A percentile compares a stretch with the other conserved stretches of the same genome.
Evolutionary conservation across 2,888 invertebrate genomes (phyloP).

Genomic region (Lepidochitona cinerea): DNA sequence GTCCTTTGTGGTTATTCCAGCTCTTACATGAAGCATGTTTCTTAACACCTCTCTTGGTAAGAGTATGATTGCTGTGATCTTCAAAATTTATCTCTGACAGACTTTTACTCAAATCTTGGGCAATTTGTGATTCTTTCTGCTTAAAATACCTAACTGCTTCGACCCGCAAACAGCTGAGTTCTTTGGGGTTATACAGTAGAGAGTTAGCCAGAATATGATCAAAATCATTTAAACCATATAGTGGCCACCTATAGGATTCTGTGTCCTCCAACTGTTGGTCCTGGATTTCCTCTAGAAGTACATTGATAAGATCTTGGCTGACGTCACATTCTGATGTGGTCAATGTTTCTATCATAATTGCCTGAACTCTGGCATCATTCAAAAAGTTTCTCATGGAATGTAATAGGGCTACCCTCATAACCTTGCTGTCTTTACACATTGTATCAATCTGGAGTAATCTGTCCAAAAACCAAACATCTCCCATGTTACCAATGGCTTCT

Average conservation of each 20-base stretch:
- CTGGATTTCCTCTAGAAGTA: not conserved
- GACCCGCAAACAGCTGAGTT: not conserved
- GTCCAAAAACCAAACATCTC: not conserved
- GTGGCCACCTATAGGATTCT: not conserved
- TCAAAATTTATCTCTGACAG: not conserved
- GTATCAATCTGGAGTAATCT: not conserved
- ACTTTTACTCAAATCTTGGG: not conserved
- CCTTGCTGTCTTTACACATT: not conserved
- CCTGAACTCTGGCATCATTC: not conserved
- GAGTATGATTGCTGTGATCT: not conserved
- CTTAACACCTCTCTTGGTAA: not conserved
- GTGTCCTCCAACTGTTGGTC: not conserved
- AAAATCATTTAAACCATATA: not conserved
- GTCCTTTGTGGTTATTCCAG: not conserved
- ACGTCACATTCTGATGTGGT: not conserved
- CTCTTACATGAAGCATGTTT: not conserved
- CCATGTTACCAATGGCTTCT: slow-evolving; percentile 2
- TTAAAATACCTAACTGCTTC: not conserved
- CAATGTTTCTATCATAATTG: not conserved
- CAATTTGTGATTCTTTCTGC: not conserved
- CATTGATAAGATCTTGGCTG: not conserved
- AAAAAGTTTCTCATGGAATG: not conserved
- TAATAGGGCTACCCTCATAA: not conserved
- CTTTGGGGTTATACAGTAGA: not conserved
- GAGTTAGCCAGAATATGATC: not conserved